Percentiles rank a stretch among this genome's conserved stretches.
These are phyloP conservation scores for Octodon degus DNA, from an alignment of 2,113 vertebrate species.

Conservation along the genomic window DNA sequence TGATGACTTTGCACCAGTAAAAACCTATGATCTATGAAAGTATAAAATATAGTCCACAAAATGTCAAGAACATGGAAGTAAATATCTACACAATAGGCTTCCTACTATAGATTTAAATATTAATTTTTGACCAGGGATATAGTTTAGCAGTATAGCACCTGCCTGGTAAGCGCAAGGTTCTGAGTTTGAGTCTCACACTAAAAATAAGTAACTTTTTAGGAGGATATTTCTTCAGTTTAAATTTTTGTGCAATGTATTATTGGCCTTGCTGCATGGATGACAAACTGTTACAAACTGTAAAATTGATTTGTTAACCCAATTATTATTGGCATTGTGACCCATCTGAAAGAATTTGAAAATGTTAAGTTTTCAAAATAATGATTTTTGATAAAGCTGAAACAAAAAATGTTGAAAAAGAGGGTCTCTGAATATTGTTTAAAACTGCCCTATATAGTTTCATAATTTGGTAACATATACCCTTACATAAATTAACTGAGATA, in stretches of 20 bases:
- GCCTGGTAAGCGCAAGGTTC: no score
- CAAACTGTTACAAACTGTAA: not conserved
- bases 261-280: not conserved
- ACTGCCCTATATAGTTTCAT: constrained; percentile 84
- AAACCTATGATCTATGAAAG: constrained; percentile 26
- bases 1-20: constrained; percentile 26
- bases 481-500: constrained; percentile 89
- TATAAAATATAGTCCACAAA: not conserved
- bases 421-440: constrained; percentile 83
- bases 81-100: not conserved
- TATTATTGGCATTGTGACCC: constrained; percentile 20
- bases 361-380: constrained; percentile 16
- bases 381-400: constrained; percentile 67
- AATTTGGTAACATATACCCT: constrained; percentile 86
- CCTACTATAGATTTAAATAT: not conserved
- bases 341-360: constrained; percentile 40
- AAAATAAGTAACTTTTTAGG: constrained; percentile 6
- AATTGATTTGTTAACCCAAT: constrained; percentile 10
- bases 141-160: no score
- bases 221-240: constrained; percentile 6
- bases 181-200: no score
- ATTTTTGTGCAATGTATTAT: not conserved
- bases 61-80: not conserved
- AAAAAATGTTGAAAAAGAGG: constrained; percentile 81
- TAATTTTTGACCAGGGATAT: not conserved